A percentile compares a stretch with the other conserved stretches of the same genome.
These are phyloP conservation scores for Eulemur coronatus DNA, from an alignment of 2,797 vertebrate genomes.

Conservation along the genomic window DNA sequence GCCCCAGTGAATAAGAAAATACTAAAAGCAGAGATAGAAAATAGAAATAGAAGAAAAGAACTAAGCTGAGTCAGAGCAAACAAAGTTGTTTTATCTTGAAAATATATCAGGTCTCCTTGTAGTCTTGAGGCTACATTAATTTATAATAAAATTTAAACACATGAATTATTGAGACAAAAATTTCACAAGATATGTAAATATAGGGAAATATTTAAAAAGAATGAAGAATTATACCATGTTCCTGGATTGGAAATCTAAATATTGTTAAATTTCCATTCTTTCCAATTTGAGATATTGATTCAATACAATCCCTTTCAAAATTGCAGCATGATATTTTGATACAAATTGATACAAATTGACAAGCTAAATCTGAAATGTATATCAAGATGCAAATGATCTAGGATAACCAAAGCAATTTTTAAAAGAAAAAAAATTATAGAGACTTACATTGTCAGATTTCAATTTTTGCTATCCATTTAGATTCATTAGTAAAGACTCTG, in stretches of 20 bases:
- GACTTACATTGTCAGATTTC: background rate
- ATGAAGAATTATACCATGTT: background rate
- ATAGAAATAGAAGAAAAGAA: background rate
- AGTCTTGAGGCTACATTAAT: background rate
- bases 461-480: background rate
- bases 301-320: background rate
- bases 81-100: conserved; percentile 35
- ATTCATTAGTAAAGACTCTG: background rate
- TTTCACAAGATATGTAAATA: background rate
- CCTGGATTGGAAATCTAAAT: background rate
- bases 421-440: background rate
- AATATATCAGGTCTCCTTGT: background rate
- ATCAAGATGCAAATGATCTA: background rate
- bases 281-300: background rate
- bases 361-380: background rate
- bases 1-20: background rate
- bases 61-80: background rate
- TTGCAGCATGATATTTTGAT: background rate
- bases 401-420: background rate
- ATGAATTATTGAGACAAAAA: background rate
- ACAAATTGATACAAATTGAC: background rate
- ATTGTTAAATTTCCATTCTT: background rate
- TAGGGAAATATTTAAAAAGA: background rate
- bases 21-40: background rate
- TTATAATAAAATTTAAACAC: background rate